These are phyloP conservation scores for Oasisia sp. DNA, from an alignment of 2,888 invertebrate genomes.

Conservation along the genomic window DNA sequence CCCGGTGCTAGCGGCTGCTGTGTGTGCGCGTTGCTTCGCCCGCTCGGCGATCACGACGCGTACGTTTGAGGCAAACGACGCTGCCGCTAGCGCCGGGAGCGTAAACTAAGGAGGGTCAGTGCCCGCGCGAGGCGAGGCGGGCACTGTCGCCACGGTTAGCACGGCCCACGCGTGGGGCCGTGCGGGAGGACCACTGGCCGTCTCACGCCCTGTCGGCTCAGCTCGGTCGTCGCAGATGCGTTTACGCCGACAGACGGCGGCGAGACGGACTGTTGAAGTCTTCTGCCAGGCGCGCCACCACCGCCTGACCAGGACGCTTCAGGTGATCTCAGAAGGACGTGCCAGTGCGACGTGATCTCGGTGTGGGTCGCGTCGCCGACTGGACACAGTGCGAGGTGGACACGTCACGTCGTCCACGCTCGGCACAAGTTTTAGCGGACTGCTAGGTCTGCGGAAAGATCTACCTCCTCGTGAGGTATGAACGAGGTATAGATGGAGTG, in stretches of 20 bases:
- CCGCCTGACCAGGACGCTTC: neutral
- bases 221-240: neutral
- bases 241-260: neutral
- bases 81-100: neutral
- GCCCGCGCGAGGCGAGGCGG: neutral
- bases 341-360: neutral
- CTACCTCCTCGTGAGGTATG: neutral
- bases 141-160: neutral
- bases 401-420: neutral
- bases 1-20: neutral
- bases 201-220: neutral
- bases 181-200: neutral
- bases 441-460: neutral
- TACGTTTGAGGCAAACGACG: neutral
- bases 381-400: neutral
- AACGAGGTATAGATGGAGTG: neutral
- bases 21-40: neutral
- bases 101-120: neutral
- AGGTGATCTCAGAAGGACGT: neutral
- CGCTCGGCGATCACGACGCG: neutral
- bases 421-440: constrained; percentile 9
- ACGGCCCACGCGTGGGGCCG: neutral
- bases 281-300: neutral
- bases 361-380: neutral
- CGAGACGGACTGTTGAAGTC: neutral